Conservation (phyloP, 2,888 invertebrate species). For the Norana najaformis region DNA sequence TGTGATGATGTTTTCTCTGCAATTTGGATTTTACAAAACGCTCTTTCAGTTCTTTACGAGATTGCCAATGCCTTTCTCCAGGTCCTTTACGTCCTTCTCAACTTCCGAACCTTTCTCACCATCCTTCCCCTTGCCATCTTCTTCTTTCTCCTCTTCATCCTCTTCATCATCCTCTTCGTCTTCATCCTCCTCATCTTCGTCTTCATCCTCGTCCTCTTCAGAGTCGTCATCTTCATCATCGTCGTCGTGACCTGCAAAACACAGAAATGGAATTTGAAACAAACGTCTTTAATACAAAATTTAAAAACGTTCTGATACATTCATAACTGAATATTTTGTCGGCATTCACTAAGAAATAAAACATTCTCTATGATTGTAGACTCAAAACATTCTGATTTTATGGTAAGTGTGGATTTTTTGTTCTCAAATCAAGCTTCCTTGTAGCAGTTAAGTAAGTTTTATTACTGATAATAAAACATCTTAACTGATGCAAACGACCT, state of each 20-base stretch:
- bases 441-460: no score
- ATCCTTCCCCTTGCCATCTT: conserved; percentile 36
- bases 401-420: no score
- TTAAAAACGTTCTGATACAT: background rate
- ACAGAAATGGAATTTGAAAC: background rate
- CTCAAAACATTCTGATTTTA: no score
- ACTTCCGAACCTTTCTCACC: conserved; percentile 35
- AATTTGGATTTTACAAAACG: background rate
- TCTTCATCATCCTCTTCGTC: conserved; percentile 27
- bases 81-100: conserved; percentile 31
- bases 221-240: conserved; percentile 29
- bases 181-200: conserved; percentile 33
- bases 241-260: conserved; percentile 15
- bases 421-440: no score
- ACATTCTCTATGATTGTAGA: no score
- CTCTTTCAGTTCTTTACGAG: background rate
- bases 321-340: no score
- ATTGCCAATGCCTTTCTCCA: conserved; percentile 24
- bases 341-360: no score
- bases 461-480: no score
- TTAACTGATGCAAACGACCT: no score
- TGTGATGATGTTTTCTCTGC: background rate
- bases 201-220: conserved; percentile 32
- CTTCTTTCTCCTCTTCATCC: conserved; percentile 33
- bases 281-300: background rate